These are phyloP conservation scores for Diploscapter pachys DNA, from an alignment of 1,140 invertebrate genomes.

Conservation along the genomic window DNA sequence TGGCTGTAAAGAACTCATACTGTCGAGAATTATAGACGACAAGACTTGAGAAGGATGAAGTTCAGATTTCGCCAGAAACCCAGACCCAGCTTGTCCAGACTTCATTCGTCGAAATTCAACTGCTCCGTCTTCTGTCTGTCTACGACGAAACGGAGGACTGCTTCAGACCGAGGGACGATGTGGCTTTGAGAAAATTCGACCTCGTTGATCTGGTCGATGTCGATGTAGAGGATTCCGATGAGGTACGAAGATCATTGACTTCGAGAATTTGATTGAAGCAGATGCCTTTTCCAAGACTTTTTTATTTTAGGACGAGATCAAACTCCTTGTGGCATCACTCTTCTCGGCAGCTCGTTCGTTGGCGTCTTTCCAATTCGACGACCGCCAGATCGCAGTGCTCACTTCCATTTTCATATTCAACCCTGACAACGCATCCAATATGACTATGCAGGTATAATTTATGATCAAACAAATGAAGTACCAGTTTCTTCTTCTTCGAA, in stretches of 20 bases:
- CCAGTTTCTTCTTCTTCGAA: not conserved
- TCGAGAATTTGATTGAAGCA: conserved; percentile 5
- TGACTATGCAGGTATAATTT: too few relatives aligned
- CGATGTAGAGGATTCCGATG: conserved; percentile 8
- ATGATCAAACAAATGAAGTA: too few relatives aligned
- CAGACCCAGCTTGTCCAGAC: conserved; percentile 7
- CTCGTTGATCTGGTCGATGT: conserved; percentile 23
- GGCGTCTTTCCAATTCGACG: conserved; percentile 29
- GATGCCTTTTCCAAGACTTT: not conserved
- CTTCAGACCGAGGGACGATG: not conserved
- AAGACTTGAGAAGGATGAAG: not conserved
- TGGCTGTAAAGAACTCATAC: not conserved
- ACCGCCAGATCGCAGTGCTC: conserved; percentile 25
- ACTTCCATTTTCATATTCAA: conserved; percentile 28
- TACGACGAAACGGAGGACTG: conserved; percentile 14
- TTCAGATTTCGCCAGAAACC: not conserved
- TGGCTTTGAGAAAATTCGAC: conserved; percentile 12
- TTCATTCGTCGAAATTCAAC: conserved; percentile 11
- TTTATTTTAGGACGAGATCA: conserved; percentile 10
- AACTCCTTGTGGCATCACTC: not conserved
- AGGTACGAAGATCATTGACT: not conserved
- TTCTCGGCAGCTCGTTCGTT: conserved; percentile 9
- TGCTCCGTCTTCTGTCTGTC: conserved; percentile 10
- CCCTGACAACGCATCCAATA: not conserved
- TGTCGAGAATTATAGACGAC: not conserved